Base-by-base conservation (phyloP, 2,888 invertebrate genomes). In the Brachylomia viminalis region DNA sequence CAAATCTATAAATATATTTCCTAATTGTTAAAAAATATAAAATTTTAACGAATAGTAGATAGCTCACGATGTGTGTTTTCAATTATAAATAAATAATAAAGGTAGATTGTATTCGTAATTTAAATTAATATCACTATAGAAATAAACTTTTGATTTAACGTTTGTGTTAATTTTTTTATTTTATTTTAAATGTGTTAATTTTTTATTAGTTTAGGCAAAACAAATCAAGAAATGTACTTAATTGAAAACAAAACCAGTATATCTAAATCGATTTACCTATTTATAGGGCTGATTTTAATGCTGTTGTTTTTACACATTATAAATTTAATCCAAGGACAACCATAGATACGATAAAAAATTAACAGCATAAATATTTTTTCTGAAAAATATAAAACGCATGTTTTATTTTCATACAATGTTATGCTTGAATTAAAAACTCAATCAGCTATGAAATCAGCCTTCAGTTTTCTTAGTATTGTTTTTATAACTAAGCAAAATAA, bases 11-110 rank as follows among this genome's bases (percentile, higher is more conserved):
- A 58, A 62, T 59, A 79, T 61, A 67, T 65, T 73, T 73, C 72
- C 69, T 84, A 77, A 82, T 88, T 87, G 87, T 89, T 89, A 85
- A 84, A 85, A 82, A 85, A 85, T 84, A 82, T 84, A 78, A 87
- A 79, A 70, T 52, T 69, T 84, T 75, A 86, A 83, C 79, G 68
- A 79, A 89, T 80, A 82, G 77, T 90, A 90, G 88, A 86, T 91
- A 90, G 88, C 85, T 84, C 83, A 66, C 52, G 74, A 81, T 71
- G 77, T 81, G 80, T 87, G 85, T 86, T 87, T 88, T 88, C 84
- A 87, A 84, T 84, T 86, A 89, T 85, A 87, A 82, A 77, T 83
- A 75, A 79, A 84, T 84, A 75, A 77, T 85, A 72, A 83, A 78
- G 71, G 71, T 85, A 87, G 78, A 84, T 74, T 80, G 71, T 81